A percentile compares a stretch with the other conserved stretches of the same genome.
These are phyloP conservation scores for Ceuthmochares aereus DNA, from an alignment of 2,113 vertebrate species.

Conservation along the genomic window DNA sequence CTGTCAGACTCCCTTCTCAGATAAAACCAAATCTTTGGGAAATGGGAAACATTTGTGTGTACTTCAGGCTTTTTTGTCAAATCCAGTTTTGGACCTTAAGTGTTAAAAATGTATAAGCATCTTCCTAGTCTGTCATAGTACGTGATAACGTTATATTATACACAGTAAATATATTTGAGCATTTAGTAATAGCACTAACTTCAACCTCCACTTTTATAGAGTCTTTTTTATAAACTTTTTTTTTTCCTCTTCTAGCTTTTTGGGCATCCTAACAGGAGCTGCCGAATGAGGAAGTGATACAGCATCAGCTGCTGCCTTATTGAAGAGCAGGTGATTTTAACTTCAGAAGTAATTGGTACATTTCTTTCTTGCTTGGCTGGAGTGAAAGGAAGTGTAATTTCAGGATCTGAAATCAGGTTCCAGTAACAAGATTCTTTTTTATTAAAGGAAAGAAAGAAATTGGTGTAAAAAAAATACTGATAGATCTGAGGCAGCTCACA, in stretches of 20 bases:
- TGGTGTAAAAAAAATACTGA: not conserved
- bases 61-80: not conserved
- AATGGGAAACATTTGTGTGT: not conserved
- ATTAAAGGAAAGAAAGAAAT: not conserved
- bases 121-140: not conserved
- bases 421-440: not conserved
- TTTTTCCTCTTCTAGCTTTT: not conserved
- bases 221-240: not conserved
- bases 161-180: not conserved
- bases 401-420: slow-evolving; percentile 2
- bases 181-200: not conserved
- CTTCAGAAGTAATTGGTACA: slow-evolving; percentile 14
- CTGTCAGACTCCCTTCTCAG: not conserved
- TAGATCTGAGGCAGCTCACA: not conserved
- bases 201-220: not conserved
- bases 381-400: slow-evolving; percentile 34
- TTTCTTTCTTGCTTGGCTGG: not conserved
- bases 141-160: not conserved
- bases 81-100: not conserved
- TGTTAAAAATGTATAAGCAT: not conserved
- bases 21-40: not conserved
- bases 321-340: slow-evolving; percentile 32
- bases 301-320: not conserved
- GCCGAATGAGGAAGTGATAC: not conserved
- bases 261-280: not conserved